phyloP scores from a whole-genome alignment of 1,140 invertebrate genomes.

The Myzus persicae region DNA sequence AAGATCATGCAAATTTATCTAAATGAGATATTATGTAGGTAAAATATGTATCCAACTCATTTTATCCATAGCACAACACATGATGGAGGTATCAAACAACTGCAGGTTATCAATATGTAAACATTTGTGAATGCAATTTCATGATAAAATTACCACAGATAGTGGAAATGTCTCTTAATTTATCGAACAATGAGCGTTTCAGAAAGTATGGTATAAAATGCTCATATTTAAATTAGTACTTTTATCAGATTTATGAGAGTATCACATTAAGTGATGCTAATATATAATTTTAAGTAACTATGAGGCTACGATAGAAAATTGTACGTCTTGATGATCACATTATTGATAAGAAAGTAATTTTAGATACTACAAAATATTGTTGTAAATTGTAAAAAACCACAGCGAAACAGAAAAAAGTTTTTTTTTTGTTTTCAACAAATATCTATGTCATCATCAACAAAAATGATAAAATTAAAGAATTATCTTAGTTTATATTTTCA shows the following conservation, averaged over 20 bases:
- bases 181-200: not conserved
- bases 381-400: too few species aligned
- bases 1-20: too few species aligned
- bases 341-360: not conserved
- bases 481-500: too few species aligned
- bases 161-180: not conserved
- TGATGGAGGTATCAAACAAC: accelerated
- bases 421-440: too few species aligned
- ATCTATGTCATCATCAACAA: not conserved
- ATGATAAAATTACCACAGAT: not conserved
- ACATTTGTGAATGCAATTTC: not conserved
- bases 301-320: not conserved
- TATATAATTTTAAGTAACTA: not conserved
- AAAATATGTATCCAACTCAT: not conserved
- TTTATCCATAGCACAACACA: not conserved
- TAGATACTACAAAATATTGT: not conserved
- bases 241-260: too few species aligned
- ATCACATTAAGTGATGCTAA: too few species aligned
- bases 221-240: not conserved
- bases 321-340: not conserved
- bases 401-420: too few species aligned
- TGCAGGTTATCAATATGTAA: not conserved
- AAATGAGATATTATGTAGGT: too few species aligned
- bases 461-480: too few species aligned
- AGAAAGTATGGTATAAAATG: not conserved